phyloP scores from a whole-genome alignment of 2,113 vertebrate genomes.

The Phrynosoma platyrhinos region DNA sequence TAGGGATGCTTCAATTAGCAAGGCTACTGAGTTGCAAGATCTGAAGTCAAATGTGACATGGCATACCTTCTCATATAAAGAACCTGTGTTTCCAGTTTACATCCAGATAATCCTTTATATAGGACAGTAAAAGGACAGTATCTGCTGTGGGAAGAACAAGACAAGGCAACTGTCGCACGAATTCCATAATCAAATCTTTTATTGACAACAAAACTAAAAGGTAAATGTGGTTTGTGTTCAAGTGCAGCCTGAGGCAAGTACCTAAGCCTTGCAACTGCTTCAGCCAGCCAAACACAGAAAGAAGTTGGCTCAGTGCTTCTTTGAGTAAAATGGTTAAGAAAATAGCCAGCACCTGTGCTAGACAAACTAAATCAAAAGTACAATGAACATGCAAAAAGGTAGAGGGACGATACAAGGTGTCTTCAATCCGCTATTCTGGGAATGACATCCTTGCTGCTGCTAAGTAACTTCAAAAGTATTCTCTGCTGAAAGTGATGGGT shows the following conservation, averaged over 20 bases:
- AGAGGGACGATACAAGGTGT: background rate
- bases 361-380: background rate
- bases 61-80: background rate
- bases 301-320: conserved; percentile 49
- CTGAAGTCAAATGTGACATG: background rate
- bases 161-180: background rate
- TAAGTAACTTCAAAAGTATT: background rate
- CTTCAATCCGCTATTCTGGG: background rate
- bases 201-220: conserved; percentile 74
- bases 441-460: background rate
- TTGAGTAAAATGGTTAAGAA: conserved; percentile 31
- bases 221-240: conserved; percentile 69
- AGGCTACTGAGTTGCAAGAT: background rate
- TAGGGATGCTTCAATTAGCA: background rate
- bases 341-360: background rate
- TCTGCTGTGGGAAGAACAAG: background rate
- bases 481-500: background rate
- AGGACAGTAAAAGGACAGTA: background rate
- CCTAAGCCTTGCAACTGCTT: conserved; percentile 53
- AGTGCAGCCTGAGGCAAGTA: conserved; percentile 53
- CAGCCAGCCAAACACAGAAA: conserved; percentile 11
- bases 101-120: background rate
- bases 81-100: background rate
- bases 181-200: conserved; percentile 67
- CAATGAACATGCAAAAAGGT: background rate